These are phyloP conservation scores for Ligdia adustata DNA, from an alignment of 2,888 invertebrate species.

Conservation along the genomic window DNA sequence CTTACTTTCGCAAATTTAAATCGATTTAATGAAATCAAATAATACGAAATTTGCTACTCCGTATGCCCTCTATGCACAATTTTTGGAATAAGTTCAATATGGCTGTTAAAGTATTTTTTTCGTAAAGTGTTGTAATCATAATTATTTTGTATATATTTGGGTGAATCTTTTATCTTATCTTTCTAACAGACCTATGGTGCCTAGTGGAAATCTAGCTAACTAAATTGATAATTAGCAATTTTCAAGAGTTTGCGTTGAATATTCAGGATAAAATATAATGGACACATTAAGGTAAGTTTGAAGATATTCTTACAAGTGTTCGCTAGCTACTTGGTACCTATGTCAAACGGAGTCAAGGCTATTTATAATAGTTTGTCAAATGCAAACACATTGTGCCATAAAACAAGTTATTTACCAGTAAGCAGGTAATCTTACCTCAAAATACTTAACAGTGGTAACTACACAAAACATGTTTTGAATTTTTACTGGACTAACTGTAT, in stretches of 20 bases:
- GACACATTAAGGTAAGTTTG: conserved; percentile 60
- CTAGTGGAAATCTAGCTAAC: conserved; percentile 17
- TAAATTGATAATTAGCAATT: conserved; percentile 15
- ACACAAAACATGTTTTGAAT: too few relatives aligned
- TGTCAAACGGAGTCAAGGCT: conserved; percentile 57
- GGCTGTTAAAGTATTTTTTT: too few relatives aligned
- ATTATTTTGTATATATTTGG: conserved; percentile 3
- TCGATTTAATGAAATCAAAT: too few relatives aligned
- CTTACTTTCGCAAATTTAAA: too few relatives aligned
- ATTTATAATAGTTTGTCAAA: conserved; percentile 25
- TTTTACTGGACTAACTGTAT: too few relatives aligned
- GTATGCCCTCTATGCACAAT: too few relatives aligned
- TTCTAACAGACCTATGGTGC: conserved; percentile 14
- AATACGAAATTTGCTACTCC: too few relatives aligned
- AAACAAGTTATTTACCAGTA: conserved; percentile 6
- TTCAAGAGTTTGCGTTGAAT: background rate
- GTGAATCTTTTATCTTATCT: conserved; percentile 28
- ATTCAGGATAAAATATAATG: conserved; percentile 41
- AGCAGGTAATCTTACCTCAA: too few relatives aligned
- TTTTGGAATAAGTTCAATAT: too few relatives aligned
- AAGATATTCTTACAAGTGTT: conserved; percentile 9
- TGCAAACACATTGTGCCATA: conserved; percentile 19
- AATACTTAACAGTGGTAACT: too few relatives aligned
- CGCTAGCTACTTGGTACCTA: conserved; percentile 22
- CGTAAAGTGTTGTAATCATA: background rate